phyloP scores from a whole-genome alignment of 2,797 vertebrate species.

The Spatula versicolor region DNA sequence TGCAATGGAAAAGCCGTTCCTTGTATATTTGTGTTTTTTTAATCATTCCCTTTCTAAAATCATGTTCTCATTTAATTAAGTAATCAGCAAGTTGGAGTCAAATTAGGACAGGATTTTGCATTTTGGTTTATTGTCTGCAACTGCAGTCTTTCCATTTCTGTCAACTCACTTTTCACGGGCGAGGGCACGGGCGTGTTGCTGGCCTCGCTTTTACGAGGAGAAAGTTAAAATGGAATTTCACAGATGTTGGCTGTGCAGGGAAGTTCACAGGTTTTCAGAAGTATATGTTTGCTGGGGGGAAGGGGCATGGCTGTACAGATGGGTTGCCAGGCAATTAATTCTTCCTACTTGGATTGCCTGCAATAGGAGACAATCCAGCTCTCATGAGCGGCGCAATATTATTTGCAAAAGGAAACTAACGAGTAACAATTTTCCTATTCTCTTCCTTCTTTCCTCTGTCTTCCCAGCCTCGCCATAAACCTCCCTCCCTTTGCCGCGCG shows the following conservation, averaged over 20 bases:
- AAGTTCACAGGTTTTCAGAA: constrained; percentile 28
- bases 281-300: constrained; percentile 12
- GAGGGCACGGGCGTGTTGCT: background rate
- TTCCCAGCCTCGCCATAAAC: constrained; percentile 31
- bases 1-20: background rate
- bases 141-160: background rate
- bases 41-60: constrained; percentile 11
- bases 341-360: constrained; percentile 42
- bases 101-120: constrained; percentile 1
- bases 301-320: constrained; percentile 13
- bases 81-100: background rate
- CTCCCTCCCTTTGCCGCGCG: constrained; percentile 28
- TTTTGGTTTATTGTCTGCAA: constrained; percentile 3
- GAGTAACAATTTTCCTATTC: constrained; percentile 50
- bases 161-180: background rate
- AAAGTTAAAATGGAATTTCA: constrained; percentile 31
- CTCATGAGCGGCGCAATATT: constrained; percentile 32
- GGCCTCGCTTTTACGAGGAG: background rate
- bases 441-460: constrained; percentile 48
- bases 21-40: background rate
- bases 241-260: constrained; percentile 20
- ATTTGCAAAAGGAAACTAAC: constrained; percentile 62
- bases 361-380: constrained; percentile 40
- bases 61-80: background rate
- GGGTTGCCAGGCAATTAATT: constrained; percentile 66